These are phyloP conservation scores for Nothoprocta perdicaria DNA, from an alignment of 2,113 vertebrate genomes.

Conservation along the genomic window DNA sequence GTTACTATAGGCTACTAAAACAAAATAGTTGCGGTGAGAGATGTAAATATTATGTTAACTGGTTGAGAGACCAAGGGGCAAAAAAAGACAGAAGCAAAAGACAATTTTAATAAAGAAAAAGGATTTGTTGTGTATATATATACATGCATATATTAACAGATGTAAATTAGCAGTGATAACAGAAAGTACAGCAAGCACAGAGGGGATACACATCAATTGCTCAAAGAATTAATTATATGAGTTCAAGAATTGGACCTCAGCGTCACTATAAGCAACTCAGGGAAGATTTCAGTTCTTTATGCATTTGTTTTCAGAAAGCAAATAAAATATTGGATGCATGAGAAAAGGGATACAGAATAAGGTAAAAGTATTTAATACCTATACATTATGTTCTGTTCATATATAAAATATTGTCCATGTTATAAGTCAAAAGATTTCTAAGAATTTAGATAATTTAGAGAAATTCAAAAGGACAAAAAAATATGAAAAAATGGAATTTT, in stretches of 20 bases:
- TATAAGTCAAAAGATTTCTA: neutral
- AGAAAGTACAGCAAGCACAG: neutral
- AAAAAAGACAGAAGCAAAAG: neutral
- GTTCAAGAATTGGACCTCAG: conserved; percentile 26
- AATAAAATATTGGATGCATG: neutral
- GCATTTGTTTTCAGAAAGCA: neutral
- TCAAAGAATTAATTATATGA: conserved; percentile 28
- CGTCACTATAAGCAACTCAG: conserved; percentile 7
- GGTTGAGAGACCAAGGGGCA: neutral
- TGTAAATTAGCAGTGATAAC: neutral
- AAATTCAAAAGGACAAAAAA: neutral
- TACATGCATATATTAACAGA: neutral
- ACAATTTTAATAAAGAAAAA: neutral
- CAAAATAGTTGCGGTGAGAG: neutral
- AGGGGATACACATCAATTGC: conserved; percentile 1
- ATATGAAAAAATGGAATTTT: neutral
- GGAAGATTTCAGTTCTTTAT: neutral
- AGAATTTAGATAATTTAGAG: neutral
- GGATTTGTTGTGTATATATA: neutral
- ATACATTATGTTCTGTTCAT: neutral
- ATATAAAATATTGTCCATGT: neutral
- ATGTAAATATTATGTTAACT: neutral
- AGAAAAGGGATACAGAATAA: neutral
- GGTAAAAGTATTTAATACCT: neutral
- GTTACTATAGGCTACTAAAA: neutral